A percentile compares a stretch with the other conserved stretches of the same genome.
Evolutionary conservation across 2,888 invertebrate genomes (phyloP).

Genomic region (Dione juno): DNA sequence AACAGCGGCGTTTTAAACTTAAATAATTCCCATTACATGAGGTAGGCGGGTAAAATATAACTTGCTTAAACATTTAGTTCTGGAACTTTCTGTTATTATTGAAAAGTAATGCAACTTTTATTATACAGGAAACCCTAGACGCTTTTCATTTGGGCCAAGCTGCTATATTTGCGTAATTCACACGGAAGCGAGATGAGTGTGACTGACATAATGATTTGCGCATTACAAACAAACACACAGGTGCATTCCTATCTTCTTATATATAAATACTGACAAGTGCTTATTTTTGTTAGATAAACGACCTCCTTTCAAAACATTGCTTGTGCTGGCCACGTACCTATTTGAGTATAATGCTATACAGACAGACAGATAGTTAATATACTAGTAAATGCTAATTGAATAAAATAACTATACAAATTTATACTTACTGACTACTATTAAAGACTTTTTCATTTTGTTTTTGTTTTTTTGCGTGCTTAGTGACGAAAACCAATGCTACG

Average conservation of each 20-base stretch:
- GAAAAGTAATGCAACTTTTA: not conserved
- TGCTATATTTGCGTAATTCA: slow-evolving; percentile 64
- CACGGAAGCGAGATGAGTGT: slow-evolving; percentile 64
- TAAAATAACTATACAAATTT: too few species aligned
- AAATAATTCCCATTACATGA: too few species aligned
- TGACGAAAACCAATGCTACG: too few species aligned
- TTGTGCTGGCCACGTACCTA: not conserved
- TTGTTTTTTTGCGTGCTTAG: too few species aligned
- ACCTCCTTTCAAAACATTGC: not conserved
- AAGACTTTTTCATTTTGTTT: too few species aligned
- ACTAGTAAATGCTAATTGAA: not conserved
- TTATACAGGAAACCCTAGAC: not conserved
- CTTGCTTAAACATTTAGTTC: too few species aligned
- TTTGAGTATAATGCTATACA: not conserved
- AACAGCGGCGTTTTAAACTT: too few species aligned
- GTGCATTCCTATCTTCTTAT: slow-evolving; percentile 15
- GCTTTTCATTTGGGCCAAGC: slow-evolving; percentile 44
- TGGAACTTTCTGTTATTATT: too few species aligned
- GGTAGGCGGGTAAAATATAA: too few species aligned
- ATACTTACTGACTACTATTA: too few species aligned
- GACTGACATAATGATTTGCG: slow-evolving; percentile 66
- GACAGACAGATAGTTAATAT: too few species aligned
- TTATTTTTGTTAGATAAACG: not conserved
- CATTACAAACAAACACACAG: slow-evolving; percentile 44
- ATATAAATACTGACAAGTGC: not conserved